A percentile compares a stretch with the other conserved stretches of the same genome.
Conservation (phyloP, 1,140 invertebrate genomes). For the Euwallacea fornicatus region DNA sequence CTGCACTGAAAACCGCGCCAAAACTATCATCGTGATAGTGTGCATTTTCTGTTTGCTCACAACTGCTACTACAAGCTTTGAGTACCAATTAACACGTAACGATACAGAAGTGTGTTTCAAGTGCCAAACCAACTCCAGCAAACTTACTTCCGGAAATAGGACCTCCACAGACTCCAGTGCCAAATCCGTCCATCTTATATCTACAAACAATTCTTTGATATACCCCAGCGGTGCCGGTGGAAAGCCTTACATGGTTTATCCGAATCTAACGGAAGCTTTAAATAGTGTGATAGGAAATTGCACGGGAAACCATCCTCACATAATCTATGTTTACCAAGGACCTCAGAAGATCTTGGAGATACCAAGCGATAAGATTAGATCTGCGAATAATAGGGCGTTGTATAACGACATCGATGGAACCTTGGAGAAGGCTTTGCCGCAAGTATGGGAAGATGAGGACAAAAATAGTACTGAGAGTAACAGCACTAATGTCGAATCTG, state of each 20-base stretch:
- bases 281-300: conserved; percentile 37
- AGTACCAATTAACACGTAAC: conserved; percentile 56
- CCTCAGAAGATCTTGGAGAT: background rate
- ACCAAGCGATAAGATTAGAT: too few species aligned
- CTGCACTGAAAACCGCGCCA: conserved; percentile 65
- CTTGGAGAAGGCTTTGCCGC: background rate
- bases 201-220: conserved; percentile 25
- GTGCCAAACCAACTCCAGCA: conserved; percentile 10
- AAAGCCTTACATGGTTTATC: background rate
- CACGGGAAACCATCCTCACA: conserved; percentile 35
- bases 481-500: conserved; percentile 10
- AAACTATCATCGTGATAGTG: conserved; percentile 63
- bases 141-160: background rate
- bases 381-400: background rate
- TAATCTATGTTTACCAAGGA: conserved; percentile 33
- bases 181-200: conserved; percentile 14
- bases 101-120: conserved; percentile 37
- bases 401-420: background rate
- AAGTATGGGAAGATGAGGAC: background rate
- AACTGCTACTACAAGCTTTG: conserved; percentile 67
- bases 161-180: background rate
- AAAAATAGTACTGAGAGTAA: background rate
- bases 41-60: conserved; percentile 66
- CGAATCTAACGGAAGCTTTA: conserved; percentile 9
- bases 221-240: background rate